Conservation (phyloP, 2,888 invertebrate genomes). For the Epinotia nisella region DNA sequence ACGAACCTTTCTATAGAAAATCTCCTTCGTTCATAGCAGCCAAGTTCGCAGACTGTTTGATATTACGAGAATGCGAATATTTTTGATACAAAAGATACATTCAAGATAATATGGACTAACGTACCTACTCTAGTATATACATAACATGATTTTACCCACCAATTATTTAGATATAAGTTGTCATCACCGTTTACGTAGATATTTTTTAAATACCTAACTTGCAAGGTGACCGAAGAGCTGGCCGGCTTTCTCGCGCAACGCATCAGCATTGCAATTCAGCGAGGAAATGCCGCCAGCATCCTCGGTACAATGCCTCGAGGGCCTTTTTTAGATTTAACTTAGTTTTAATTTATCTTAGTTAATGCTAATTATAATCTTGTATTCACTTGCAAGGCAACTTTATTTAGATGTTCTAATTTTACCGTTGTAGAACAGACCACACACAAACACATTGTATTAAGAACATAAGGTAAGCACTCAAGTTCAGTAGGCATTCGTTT, state of each 20-base stretch:
- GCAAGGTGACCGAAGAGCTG: too few species aligned
- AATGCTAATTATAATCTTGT: too few species aligned
- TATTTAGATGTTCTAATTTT: neutral
- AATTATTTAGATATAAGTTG: neutral
- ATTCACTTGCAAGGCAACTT: neutral
- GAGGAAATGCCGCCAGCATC: too few species aligned
- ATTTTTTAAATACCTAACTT: neutral
- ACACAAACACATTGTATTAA: slow-evolving; percentile 20
- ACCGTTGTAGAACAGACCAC: slow-evolving; percentile 32
- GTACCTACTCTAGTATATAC: neutral
- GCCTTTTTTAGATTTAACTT: too few species aligned
- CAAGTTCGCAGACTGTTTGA: neutral
- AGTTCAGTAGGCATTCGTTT: slow-evolving; percentile 7
- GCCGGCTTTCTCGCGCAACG: too few species aligned
- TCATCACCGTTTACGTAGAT: neutral
- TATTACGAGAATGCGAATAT: neutral
- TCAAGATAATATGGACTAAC: neutral
- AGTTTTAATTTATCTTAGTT: too few species aligned
- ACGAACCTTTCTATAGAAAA: slow-evolving; percentile 52
- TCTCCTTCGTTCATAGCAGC: neutral
- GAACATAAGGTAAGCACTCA: slow-evolving; percentile 21
- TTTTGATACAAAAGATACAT: too few species aligned
- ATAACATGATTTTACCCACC: neutral
- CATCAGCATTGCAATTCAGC: too few species aligned
- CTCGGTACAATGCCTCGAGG: too few species aligned